phyloP scores from a whole-genome alignment of 2,797 vertebrate species.

The Lacerta agilis region DNA sequence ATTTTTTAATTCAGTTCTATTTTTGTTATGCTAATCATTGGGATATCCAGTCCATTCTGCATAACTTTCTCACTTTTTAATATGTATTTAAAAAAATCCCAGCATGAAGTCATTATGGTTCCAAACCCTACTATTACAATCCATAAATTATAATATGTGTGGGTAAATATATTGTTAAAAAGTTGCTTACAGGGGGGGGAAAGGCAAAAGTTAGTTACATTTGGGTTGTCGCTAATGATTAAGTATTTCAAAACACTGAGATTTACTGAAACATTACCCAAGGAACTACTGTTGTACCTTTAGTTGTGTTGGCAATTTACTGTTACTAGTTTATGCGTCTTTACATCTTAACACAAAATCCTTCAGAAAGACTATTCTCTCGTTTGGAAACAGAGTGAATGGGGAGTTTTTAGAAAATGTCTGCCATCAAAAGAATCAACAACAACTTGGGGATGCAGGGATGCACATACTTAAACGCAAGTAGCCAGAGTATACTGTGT shows the following conservation, averaged over 20 bases:
- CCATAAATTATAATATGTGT: too few species aligned
- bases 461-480: conserved; percentile 43
- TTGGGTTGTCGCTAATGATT: conserved; percentile 64
- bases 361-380: conserved; percentile 17
- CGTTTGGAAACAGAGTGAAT: conserved; percentile 45
- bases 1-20: neutral
- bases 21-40: neutral
- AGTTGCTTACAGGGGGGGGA: conserved; percentile 19
- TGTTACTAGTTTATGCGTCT: conserved; percentile 11
- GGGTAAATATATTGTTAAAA: too few species aligned
- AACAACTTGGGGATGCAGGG: conserved; percentile 42
- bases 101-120: neutral
- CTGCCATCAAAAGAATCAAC: neutral
- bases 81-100: neutral
- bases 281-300: conserved; percentile 30
- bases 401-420: conserved; percentile 45
- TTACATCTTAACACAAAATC: conserved; percentile 9
- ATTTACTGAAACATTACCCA: conserved; percentile 50
- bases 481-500: conserved; percentile 55
- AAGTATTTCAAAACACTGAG: conserved; percentile 53
- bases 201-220: conserved; percentile 69
- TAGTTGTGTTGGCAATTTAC: conserved; percentile 39
- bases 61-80: neutral
- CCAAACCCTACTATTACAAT: neutral
- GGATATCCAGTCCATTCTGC: neutral